A percentile compares a stretch with the other conserved stretches of the same genome.
Conservation (phyloP, 1,140 invertebrate species). For the Leptopilina clavipes region DNA sequence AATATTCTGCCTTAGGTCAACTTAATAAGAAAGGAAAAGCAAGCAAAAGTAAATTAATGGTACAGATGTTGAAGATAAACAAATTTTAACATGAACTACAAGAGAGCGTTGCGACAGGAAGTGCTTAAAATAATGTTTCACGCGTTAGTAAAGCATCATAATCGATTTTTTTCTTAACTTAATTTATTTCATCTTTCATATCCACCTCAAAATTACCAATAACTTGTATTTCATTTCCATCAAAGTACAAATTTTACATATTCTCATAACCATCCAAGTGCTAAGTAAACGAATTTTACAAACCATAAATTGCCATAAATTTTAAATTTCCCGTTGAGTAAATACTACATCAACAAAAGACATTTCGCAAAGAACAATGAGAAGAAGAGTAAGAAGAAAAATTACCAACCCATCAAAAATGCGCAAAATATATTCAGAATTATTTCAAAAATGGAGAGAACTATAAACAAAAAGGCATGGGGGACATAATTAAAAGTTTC, state of each 20-base stretch:
- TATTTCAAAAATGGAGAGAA: too few species aligned
- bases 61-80: conserved; percentile 9
- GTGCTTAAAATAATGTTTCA: neutral
- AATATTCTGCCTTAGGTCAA: neutral
- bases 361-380: neutral
- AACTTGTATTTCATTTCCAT: too few species aligned
- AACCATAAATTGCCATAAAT: too few species aligned
- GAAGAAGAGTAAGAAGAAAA: neutral
- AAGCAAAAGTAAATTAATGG: conserved; percentile 8
- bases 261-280: neutral
- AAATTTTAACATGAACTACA: neutral
- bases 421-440: neutral
- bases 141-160: neutral
- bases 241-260: too few species aligned
- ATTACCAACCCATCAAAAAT: neutral
- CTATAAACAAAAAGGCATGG: too few species aligned
- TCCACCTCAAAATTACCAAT: too few species aligned
- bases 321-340: neutral
- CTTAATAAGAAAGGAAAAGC: neutral
- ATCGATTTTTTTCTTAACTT: neutral
- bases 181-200: too few species aligned
- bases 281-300: neutral
- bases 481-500: too few species aligned
- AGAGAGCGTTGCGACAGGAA: neutral
- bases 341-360: neutral